Evolutionary conservation across 2,113 vertebrate genomes (phyloP), one percentile per base, ranked within the genome.

Genomic region (Psilopsiagon aurifrons): DNA sequence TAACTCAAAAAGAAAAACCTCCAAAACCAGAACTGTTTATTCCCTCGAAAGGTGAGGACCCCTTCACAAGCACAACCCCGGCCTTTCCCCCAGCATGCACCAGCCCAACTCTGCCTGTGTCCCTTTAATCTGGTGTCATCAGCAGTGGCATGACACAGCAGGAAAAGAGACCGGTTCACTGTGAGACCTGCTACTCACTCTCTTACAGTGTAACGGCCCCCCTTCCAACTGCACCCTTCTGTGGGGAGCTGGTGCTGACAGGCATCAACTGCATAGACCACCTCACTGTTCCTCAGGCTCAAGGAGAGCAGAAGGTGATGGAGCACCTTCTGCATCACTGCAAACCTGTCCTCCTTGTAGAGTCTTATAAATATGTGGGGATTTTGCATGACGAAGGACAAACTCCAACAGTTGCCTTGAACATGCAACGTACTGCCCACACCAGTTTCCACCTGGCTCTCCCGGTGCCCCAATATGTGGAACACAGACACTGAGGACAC

Each of bases 121-220:
- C 47, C 31, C 35, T 78, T 51, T 33, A 57, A 63, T 78, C 54
- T 54, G 95, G 83, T 83, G 82, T 81, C 91, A 44, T 94, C 68
- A 10, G 93, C 86, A 83, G 96, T 28, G 92, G 93, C 17, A 9
- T 64, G 98, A 90, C 93, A 98, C 98, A 98, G 98, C 98, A 99
- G 98, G 98, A 98, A 99, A 99, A 99, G 99, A 99, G 99, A 99
- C 99, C 99, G 99, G 99, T 99, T 99, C 99, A 99, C 99, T 99
- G 99, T 99, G 99, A 99, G 99, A 99, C 98, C 98, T 98, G 98
- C 98, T 98, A 99, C 98, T 99, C 98, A 99, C 99, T 99, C 99
- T 99, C 99, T 99, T 98, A 99, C 99, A 99, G 99, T 99, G 99
- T 98, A 99, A 99, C 99, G 99, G 99, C 99, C 99, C 99, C 99